phyloP scores from a whole-genome alignment of 2,113 vertebrate genomes.

The Pseudopodoces humilis region DNA sequence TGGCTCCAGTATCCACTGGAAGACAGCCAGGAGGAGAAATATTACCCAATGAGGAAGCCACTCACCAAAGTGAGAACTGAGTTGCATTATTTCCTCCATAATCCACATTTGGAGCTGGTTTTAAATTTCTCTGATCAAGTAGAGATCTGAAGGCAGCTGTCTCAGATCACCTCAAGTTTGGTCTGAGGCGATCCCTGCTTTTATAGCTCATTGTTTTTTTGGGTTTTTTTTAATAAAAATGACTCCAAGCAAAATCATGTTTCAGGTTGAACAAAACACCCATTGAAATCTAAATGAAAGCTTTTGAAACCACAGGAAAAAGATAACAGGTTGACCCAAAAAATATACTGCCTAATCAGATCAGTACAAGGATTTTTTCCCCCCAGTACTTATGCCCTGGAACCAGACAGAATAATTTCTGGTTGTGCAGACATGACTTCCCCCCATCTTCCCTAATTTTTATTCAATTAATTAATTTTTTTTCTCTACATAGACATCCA shows the following conservation, averaged over 20 bases:
- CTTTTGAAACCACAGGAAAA: not conserved
- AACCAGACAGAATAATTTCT: not conserved
- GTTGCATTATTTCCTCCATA: not conserved
- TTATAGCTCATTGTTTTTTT: not conserved
- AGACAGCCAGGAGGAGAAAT: not conserved
- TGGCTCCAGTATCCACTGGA: accelerated
- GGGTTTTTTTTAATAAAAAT: not conserved
- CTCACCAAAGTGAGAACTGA: not conserved
- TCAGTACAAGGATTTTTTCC: not conserved
- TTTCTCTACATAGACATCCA: not conserved
- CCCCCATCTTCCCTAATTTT: not conserved
- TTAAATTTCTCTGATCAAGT: not conserved
- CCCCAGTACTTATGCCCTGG: not conserved
- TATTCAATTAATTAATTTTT: not conserved
- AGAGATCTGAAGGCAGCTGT: not conserved
- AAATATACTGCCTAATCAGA: not conserved
- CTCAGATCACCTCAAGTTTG: not conserved
- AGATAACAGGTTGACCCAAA: not conserved
- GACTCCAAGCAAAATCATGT: not conserved
- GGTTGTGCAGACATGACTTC: not conserved
- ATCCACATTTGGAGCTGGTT: not conserved
- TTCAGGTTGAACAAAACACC: not conserved
- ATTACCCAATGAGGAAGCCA: not conserved
- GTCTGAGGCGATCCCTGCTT: not conserved
- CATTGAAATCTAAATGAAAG: not conserved